Evolutionary conservation across 2,113 vertebrate species (phyloP), one percentile per base, ranked within the genome.

Genomic region (Lophotis ruficrista): DNA sequence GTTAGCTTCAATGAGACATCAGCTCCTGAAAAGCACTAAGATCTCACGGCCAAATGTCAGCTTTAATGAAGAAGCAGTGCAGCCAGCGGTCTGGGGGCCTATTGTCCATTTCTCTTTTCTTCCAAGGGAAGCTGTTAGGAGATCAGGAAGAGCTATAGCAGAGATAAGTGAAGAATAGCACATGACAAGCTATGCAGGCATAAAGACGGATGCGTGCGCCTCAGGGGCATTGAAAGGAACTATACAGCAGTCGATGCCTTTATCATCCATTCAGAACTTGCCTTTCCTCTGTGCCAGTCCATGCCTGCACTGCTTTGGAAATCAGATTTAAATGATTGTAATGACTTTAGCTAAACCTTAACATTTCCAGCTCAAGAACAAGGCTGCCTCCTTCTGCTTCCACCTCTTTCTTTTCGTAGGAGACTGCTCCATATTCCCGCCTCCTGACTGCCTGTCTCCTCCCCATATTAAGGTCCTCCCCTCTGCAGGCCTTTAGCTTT

Each of bases 71-170:
- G 87, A 95, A 95, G 77, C 84, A 81, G 41, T 62, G 75, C 58
- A 60, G 62, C 86, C 0, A 93, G 83, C 2, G 3, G 75, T 83
- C 94, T 96, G 2, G 0, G 48, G 80, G 85, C 83, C 91, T 89
- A 87, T 92, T 97, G 96, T 95, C 95, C 90, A 45, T 92, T 96
- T 81, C 79, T 91, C 83, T 94, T 95, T 91, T 91, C 90, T 95
- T 90, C 79, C 1, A 4, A 87, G 81, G 57, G 84, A 86, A 92
- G 87, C 92, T 94, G 76, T 85, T 89, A 68, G 78, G 95, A 89
- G 87, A 92, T 93, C 89, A 92, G 89, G 92, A 87, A 90, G 80
- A 82, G 96, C 84, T 80, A 14, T 27, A 82, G 78, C 82, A 86
- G 81, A 93, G 91, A 87, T 93, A 90, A 97, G 43, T 93, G 75